phyloP scores from a whole-genome alignment of 2,888 invertebrate genomes.

The Tillus elongatus region DNA sequence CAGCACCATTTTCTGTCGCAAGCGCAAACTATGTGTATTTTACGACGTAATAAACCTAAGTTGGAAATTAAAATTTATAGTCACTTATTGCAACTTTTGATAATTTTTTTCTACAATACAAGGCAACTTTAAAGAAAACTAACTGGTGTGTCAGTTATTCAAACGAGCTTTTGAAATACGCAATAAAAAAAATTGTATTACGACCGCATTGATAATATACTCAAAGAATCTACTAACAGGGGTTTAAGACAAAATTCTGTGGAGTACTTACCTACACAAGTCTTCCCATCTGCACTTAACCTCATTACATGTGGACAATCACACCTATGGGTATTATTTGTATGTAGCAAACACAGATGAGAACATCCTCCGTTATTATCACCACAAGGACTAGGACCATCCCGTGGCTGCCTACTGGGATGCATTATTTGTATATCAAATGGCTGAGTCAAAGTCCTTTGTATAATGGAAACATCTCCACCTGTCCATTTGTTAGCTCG shows the following conservation, averaged over 20 bases:
- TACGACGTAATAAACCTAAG: too few species aligned
- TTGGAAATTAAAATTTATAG: too few species aligned
- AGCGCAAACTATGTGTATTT: too few species aligned
- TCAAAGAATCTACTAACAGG: slow-evolving; percentile 1
- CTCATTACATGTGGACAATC: slow-evolving; percentile 85
- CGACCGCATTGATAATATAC: too few species aligned
- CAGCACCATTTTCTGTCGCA: too few species aligned
- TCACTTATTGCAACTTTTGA: too few species aligned
- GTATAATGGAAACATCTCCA: slow-evolving; percentile 65
- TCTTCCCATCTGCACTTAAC: slow-evolving; percentile 53
- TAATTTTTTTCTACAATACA: too few species aligned
- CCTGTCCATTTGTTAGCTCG: slow-evolving; percentile 84
- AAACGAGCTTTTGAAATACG: too few species aligned
- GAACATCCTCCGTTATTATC: slow-evolving; percentile 66
- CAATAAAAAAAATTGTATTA: slow-evolving; percentile 13
- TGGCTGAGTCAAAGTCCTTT: slow-evolving; percentile 77
- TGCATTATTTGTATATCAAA: slow-evolving; percentile 83
- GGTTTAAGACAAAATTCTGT: slow-evolving; percentile 2
- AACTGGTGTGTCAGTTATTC: too few species aligned
- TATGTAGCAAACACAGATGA: slow-evolving; percentile 68
- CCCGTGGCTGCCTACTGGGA: slow-evolving; percentile 61
- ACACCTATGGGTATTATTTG: slow-evolving; percentile 56
- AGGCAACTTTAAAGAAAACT: too few species aligned
- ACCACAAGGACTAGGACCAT: slow-evolving; percentile 57
- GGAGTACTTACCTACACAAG: slow-evolving; percentile 56